Base-by-base conservation (phyloP, 2,113 vertebrate genomes). In the Bufo bufo region DNA sequence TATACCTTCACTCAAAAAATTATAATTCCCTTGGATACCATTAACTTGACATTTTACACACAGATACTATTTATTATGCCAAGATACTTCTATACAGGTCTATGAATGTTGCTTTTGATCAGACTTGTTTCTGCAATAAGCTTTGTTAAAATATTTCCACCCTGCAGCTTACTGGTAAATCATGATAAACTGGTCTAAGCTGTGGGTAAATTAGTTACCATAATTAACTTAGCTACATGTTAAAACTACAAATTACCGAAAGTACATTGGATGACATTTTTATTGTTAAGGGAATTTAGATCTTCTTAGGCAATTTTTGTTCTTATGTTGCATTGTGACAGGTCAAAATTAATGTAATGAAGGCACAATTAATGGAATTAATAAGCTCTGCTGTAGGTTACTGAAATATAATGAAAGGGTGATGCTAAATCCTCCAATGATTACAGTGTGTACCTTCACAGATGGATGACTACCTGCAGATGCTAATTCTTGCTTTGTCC, bases 141-240 rank as follows among this genome's bases (percentile, higher is more conserved):
- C 19, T 52, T 69, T 83, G 45, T 50, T 83, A 82, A 81, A 82
- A 56, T 61, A 61, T 82, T 82, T 49, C 47, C 59, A 47, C 69
- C 66, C 69, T 56, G 33, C 50, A 61, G 56, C 56, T 58, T 75
- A 47, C 33, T 20, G 56, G 52, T 75, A 85, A 85, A 85, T 85
- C 54, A 85, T 85, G 56, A 85, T 85, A 77, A 85, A 85, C 84
- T 77, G 12, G 56, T 47, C 10, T 77, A 56, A 85, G 69, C 84
- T n/a, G 5, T 16, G 56, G 52, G 56, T 85, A 85, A 85, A 85
- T 85, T 33, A 72, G 65, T 85, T 77, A 56, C 69, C 54, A 59
- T 85, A 85, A 85, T 85, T 85, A 85, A 69, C 61, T 84, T 84
- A 77, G 84, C 56, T 77, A 61, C 84, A 74, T 85, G 69, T 59